Evolutionary conservation across 2,113 vertebrate genomes (phyloP).

Genomic region (Nyctibius bracteatus): DNA sequence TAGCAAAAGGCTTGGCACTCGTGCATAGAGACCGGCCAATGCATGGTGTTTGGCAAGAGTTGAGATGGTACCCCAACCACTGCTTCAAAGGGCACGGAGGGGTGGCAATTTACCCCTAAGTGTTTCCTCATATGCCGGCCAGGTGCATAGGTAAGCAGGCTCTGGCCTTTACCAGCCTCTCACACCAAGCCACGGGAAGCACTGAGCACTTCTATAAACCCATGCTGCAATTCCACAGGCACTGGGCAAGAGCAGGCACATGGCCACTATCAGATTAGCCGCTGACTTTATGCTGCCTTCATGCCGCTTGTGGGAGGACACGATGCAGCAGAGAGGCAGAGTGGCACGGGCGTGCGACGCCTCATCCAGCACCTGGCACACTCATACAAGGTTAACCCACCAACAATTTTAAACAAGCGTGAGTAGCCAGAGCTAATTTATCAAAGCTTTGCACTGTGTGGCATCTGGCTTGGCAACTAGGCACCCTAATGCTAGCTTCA

Average conservation of each 20-base stretch:
- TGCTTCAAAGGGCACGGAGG: background rate
- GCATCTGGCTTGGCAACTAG: background rate
- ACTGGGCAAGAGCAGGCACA: background rate
- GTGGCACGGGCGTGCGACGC: accelerated
- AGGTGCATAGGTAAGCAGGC: background rate
- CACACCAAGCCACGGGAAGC: background rate
- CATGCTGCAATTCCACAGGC: accelerated
- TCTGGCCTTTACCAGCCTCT: background rate
- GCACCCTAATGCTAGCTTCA: background rate
- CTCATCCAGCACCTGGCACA: background rate
- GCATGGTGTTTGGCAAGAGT: background rate
- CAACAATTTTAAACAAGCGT: accelerated
- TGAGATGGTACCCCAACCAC: background rate
- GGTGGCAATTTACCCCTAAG: background rate
- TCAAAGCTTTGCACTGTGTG: background rate
- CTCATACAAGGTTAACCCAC: background rate
- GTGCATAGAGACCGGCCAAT: accelerated
- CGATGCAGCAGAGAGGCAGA: background rate
- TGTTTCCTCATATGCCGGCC: background rate
- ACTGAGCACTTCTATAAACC: background rate
- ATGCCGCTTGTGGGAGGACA: accelerated
- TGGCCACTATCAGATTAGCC: background rate
- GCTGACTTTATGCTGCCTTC: background rate
- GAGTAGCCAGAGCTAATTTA: background rate
- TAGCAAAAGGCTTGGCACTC: background rate